Conservation (phyloP, 2,797 vertebrate genomes). For the Trematomus bernacchii region DNA sequence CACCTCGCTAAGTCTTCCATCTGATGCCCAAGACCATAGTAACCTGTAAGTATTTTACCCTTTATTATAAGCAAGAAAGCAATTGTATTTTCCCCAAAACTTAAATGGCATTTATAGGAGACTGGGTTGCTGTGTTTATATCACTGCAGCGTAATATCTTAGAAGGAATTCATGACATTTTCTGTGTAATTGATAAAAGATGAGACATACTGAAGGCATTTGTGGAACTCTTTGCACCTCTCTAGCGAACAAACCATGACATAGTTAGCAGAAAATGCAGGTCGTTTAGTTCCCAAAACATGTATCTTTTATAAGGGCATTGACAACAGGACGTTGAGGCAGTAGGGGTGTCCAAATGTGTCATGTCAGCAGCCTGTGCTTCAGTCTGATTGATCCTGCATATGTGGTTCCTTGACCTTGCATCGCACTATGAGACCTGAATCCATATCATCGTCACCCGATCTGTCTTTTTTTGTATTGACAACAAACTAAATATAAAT, state of each 20-base stretch:
- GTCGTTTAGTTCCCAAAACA: slow-evolving; percentile 12
- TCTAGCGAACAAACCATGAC: neutral
- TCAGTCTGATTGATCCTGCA: slow-evolving; percentile 63
- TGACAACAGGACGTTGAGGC: slow-evolving; percentile 27
- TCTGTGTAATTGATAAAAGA: neutral
- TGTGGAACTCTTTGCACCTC: neutral
- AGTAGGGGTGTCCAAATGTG: slow-evolving; percentile 37
- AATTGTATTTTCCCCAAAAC: neutral
- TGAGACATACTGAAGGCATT: neutral
- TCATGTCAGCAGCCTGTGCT: slow-evolving; percentile 56
- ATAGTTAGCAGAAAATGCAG: neutral
- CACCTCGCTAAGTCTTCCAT: neutral
- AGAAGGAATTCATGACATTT: neutral
- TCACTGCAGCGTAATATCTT: neutral
- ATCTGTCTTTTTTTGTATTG: slow-evolving; percentile 35
- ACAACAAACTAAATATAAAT: slow-evolving; percentile 16
- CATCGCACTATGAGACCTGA: slow-evolving; percentile 28
- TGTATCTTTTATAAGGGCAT: neutral
- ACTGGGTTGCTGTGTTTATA: neutral
- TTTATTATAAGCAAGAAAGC: neutral
- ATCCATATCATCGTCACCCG: slow-evolving; percentile 36
- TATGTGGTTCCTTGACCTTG: slow-evolving; percentile 52
- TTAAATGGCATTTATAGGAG: neutral
- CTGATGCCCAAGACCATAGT: neutral
- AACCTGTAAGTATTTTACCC: neutral